Conservation (phyloP, 2,888 invertebrate species). For the Deilephila porcellus region DNA sequence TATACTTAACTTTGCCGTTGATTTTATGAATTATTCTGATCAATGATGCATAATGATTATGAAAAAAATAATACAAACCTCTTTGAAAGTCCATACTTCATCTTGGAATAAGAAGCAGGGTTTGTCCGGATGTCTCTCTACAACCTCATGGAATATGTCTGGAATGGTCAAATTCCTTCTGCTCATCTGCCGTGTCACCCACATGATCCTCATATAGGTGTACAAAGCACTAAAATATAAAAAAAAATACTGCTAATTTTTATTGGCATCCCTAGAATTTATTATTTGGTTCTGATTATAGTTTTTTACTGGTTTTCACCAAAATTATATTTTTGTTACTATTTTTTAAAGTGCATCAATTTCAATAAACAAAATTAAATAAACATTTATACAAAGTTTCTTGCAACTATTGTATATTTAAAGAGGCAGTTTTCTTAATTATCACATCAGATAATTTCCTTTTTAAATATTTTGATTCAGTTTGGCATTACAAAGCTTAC, state of each 20-base stretch:
- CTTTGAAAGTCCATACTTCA: conserved; percentile 93
- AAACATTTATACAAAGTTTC: too few species aligned
- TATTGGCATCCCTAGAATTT: not conserved
- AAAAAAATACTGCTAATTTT: not conserved
- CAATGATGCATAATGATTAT: not conserved
- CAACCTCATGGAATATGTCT: conserved; percentile 91
- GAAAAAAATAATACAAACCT: conserved; percentile 79
- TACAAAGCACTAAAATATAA: conserved; percentile 87
- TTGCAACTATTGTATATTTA: too few species aligned
- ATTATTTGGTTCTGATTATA: not conserved
- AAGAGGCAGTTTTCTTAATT: too few species aligned
- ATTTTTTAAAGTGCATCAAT: too few species aligned
- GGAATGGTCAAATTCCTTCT: conserved; percentile 90
- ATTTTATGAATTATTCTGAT: not conserved
- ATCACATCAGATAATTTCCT: too few species aligned
- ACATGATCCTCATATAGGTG: conserved; percentile 87
- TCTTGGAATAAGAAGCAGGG: conserved; percentile 92
- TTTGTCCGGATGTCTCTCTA: conserved; percentile 92
- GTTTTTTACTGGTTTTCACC: not conserved
- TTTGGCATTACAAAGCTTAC: too few species aligned
- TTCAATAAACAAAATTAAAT: too few species aligned
- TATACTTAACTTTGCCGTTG: too few species aligned
- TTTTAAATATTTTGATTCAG: too few species aligned
- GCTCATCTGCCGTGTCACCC: conserved; percentile 86
- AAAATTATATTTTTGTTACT: too few species aligned